These are phyloP conservation scores for Prunella fulvescens DNA, from an alignment of 2,113 vertebrate species.

Conservation along the genomic window DNA sequence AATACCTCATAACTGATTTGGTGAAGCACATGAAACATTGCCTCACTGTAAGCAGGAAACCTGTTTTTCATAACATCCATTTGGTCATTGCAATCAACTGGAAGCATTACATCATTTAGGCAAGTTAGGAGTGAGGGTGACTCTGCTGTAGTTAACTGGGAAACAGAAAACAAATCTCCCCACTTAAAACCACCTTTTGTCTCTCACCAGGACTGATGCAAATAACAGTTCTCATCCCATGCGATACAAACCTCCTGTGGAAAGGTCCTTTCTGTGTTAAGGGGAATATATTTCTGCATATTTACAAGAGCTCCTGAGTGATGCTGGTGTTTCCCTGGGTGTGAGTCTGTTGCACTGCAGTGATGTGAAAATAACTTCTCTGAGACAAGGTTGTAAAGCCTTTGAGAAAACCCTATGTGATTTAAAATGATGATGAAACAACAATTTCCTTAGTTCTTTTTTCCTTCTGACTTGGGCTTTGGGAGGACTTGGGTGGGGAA, in stretches of 20 bases:
- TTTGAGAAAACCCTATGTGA: neutral
- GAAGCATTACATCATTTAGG: neutral
- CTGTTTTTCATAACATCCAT: neutral
- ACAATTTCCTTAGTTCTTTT: neutral
- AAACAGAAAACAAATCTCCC: neutral
- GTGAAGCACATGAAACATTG: neutral
- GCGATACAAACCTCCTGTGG: neutral
- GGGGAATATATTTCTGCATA: neutral
- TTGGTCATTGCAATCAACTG: neutral
- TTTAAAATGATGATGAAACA: neutral
- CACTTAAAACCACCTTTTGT: neutral
- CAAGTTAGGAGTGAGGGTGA: neutral
- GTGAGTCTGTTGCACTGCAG: rapidly evolving
- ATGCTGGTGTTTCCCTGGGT: neutral
- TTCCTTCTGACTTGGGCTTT: neutral
- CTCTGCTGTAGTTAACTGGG: neutral
- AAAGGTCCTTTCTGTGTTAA: neutral
- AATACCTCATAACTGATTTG: neutral
- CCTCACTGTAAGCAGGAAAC: neutral
- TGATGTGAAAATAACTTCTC: neutral
- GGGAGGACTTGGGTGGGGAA: neutral
- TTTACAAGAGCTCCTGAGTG: neutral
- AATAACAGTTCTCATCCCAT: neutral
- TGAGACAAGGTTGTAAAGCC: neutral
- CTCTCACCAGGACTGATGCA: neutral